These are phyloP conservation scores for Ptychodera flava DNA, from an alignment of 35 echinoderm and acorn worm species.

Conservation along the genomic window DNA sequence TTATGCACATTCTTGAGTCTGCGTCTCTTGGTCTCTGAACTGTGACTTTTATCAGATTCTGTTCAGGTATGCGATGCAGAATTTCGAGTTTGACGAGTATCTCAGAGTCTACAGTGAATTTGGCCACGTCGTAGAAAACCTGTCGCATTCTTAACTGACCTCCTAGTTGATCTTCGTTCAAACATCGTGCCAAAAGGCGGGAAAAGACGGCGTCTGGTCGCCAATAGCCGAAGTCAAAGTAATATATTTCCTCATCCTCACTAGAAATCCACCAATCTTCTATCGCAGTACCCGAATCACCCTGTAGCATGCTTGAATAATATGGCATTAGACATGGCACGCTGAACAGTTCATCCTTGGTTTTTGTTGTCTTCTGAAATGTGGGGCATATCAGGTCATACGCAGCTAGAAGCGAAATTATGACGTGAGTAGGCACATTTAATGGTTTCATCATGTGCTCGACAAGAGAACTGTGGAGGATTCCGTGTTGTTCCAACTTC, in stretches of 20 bases:
- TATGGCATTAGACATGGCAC: background rate
- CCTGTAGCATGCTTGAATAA: background rate
- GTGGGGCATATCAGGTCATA: background rate
- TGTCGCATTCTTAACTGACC: background rate
- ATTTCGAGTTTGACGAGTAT: background rate
- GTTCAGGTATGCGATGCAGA: background rate
- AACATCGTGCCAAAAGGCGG: slow-evolving; percentile 19
- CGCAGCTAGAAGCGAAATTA: background rate
- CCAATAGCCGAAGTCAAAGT: slow-evolving; percentile 25
- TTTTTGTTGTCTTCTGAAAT: background rate
- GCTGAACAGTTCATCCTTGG: background rate
- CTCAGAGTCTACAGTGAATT: background rate
- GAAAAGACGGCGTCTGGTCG: slow-evolving; percentile 10
- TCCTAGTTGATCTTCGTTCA: background rate
- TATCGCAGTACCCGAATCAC: background rate
- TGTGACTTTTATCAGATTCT: background rate
- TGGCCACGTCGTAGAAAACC: background rate
- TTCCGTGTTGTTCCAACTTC: slow-evolving; percentile 6
- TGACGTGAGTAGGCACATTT: background rate
- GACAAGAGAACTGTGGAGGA: slow-evolving; percentile 8
- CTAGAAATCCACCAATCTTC: background rate
- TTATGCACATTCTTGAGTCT: background rate
- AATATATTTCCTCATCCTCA: slow-evolving; percentile 2
- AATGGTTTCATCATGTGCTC: slow-evolving; percentile 7
- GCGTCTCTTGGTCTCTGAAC: background rate